Percentiles rank a stretch among this genome's conserved stretches.
Conservation (phyloP, 2,888 invertebrate genomes). For the Isoperla grammatica region DNA sequence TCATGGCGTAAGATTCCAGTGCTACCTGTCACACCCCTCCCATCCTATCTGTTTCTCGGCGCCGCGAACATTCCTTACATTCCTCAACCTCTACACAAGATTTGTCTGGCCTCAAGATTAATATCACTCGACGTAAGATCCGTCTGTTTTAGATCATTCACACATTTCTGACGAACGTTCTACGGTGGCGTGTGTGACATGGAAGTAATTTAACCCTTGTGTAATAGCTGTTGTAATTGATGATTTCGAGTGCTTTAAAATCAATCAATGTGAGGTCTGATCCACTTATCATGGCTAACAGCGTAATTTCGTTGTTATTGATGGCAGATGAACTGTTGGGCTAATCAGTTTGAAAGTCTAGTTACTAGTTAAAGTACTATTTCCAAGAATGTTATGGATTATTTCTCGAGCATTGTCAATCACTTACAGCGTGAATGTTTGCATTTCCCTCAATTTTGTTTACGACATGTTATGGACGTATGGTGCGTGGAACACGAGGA, state of each 20-base stretch:
- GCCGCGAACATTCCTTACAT: conserved; percentile 22
- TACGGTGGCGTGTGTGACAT: background rate
- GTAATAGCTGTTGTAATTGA: background rate
- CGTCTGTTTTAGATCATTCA: background rate
- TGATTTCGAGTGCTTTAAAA: background rate
- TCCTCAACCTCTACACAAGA: conserved; percentile 18
- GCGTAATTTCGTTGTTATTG: no score
- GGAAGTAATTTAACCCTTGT: background rate
- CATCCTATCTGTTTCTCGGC: conserved; percentile 8
- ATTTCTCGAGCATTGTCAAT: no score
- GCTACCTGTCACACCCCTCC: conserved; percentile 23
- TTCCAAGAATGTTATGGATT: no score
- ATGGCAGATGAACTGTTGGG: no score
- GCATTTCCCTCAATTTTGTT: no score
- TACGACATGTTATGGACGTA: no score
- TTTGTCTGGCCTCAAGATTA: conserved; percentile 20
- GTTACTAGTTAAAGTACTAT: no score
- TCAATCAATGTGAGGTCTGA: background rate
- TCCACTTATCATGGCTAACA: no score
- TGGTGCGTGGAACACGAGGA: no score
- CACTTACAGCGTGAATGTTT: no score
- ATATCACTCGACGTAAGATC: conserved; percentile 5
- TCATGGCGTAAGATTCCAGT: conserved; percentile 3
- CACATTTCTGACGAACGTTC: background rate
- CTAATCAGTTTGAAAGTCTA: no score